A percentile compares a stretch with the other conserved stretches of the same genome.
These are phyloP conservation scores for Perithous albicinctus DNA, from an alignment of 2,888 invertebrate species.

Conservation along the genomic window DNA sequence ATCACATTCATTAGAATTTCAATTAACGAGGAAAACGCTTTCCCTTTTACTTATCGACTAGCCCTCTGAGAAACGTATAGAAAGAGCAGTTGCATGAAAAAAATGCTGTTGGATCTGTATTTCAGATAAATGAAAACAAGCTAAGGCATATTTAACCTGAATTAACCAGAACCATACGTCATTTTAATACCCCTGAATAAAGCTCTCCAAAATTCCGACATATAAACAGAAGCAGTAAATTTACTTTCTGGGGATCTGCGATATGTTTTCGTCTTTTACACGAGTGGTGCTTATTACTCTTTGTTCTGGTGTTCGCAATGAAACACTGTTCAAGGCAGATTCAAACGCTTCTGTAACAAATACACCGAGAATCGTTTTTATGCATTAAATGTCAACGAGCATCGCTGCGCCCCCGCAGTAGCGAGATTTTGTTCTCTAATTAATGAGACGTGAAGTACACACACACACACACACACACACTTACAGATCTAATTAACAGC, in stretches of 20 bases:
- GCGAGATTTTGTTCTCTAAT: conserved; percentile 51
- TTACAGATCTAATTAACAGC: conserved; percentile 39
- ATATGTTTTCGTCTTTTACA: neutral
- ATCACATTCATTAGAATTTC: conserved; percentile 36
- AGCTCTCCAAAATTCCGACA: neutral
- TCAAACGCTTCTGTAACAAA: neutral
- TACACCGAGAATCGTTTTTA: neutral
- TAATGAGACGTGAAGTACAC: conserved; percentile 8
- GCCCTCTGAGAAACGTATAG: neutral
- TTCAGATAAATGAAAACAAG: neutral
- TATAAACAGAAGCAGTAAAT: neutral
- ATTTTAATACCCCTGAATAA: neutral
- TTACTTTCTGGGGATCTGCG: neutral
- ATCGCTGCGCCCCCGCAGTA: neutral
- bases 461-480: neutral
- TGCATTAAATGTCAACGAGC: conserved; percentile 20
- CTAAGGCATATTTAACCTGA: neutral
- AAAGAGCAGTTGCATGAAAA: conserved; percentile 3
- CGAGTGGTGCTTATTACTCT: neutral
- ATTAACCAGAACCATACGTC: neutral
- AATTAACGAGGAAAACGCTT: conserved; percentile 45
- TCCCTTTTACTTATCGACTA: conserved; percentile 9
- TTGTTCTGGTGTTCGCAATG: neutral
- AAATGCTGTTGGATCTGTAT: neutral
- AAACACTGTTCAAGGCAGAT: neutral